These are phyloP conservation scores for Xyrichtys novacula DNA, from an alignment of 2,797 vertebrate species.

Conservation along the genomic window DNA sequence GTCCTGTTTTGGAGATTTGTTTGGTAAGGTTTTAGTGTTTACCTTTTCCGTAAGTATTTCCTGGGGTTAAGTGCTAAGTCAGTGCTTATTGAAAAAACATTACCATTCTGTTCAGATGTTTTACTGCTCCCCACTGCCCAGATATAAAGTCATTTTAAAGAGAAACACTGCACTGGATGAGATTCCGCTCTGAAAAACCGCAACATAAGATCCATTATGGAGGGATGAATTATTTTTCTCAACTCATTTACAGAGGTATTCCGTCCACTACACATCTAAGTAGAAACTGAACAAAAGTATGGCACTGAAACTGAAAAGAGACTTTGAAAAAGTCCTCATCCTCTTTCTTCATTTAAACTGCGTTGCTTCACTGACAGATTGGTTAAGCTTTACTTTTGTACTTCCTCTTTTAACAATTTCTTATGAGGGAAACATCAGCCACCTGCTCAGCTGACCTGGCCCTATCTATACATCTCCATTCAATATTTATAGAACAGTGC, in stretches of 20 bases:
- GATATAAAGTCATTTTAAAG: not conserved
- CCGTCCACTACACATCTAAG: no score
- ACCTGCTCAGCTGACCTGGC: not conserved
- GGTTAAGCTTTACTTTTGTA: not conserved
- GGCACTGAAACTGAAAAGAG: conserved; percentile 21
- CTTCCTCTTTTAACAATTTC: conserved; percentile 20
- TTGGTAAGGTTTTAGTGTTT: not conserved
- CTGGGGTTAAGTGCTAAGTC: not conserved
- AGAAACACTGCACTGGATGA: not conserved
- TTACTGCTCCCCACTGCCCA: not conserved
- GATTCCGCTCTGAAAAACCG: not conserved
- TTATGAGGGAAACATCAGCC: not conserved
- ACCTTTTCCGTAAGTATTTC: not conserved
- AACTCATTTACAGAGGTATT: not conserved
- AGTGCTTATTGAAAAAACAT: not conserved
- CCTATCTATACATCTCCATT: not conserved
- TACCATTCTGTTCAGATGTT: not conserved
- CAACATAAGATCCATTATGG: not conserved
- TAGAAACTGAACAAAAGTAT: not conserved
- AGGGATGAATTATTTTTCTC: not conserved
- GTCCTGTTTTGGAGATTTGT: not conserved
- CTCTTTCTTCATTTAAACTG: conserved; percentile 26
- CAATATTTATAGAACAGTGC: no score
- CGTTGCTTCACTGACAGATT: conserved; percentile 36
- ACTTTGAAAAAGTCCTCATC: conserved; percentile 2